A percentile compares a stretch with the other conserved stretches of the same genome.
Conservation (phyloP, 2,797 vertebrate genomes). For the Masticophis lateralis region DNA sequence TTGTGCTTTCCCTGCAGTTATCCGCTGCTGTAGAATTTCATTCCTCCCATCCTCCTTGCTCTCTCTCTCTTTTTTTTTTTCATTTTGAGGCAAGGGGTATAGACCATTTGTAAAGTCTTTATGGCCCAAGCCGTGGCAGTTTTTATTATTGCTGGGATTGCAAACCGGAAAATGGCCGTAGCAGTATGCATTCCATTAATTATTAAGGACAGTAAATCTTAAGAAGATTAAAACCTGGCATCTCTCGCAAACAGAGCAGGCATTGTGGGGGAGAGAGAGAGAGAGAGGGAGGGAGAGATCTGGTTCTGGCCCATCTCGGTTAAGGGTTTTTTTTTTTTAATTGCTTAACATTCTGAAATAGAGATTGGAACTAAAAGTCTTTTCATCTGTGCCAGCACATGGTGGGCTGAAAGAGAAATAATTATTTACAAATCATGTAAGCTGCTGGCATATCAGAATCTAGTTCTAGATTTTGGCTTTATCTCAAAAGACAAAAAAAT, state of each 20-base stretch:
- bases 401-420: not conserved
- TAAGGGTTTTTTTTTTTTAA: not conserved
- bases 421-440: not conserved
- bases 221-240: not conserved
- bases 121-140: not conserved
- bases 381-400: not conserved
- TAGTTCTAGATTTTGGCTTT: not conserved
- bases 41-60: too few relatives aligned
- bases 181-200: not conserved
- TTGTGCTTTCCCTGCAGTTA: not conserved
- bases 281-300: too few relatives aligned
- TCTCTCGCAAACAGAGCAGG: not conserved
- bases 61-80: not conserved
- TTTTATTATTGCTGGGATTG: not conserved
- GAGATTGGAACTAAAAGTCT: not conserved
- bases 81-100: not conserved
- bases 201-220: conserved; percentile 21
- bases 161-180: not conserved
- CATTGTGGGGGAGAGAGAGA: too few relatives aligned
- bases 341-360: not conserved
- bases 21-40: not conserved
- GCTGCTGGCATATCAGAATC: not conserved
- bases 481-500: not conserved
- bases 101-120: not conserved
- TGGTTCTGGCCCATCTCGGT: not conserved